Conservation (phyloP, 2,797 vertebrate genomes). For the Fundulus diaphanus region DNA sequence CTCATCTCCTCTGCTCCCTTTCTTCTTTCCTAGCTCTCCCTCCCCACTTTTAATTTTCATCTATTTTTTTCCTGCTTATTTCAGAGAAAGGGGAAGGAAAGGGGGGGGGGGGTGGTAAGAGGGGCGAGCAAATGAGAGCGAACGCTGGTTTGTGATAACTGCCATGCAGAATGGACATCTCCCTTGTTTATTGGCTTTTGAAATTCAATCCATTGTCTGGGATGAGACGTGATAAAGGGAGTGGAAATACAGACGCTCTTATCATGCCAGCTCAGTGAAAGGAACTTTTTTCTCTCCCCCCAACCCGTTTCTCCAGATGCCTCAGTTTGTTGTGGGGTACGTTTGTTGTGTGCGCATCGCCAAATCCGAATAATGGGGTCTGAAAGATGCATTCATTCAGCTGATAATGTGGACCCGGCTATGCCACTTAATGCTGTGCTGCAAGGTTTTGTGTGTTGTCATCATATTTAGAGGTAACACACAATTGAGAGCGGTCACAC, state of each 20-base stretch:
- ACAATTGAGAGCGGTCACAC: conserved; percentile 71
- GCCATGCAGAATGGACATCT: conserved; percentile 84
- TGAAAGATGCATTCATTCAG: conserved; percentile 83
- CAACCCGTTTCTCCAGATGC: conserved; percentile 67
- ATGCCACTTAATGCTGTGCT: conserved; percentile 73
- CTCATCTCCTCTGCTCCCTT: conserved; percentile 73
- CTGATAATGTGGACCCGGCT: conserved; percentile 77
- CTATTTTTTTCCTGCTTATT: conserved; percentile 72
- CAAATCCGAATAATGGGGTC: conserved; percentile 81
- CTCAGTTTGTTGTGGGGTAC: conserved; percentile 78
- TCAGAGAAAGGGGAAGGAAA: conserved; percentile 63
- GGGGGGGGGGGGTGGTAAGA: conserved; percentile 27
- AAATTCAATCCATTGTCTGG: conserved; percentile 87
- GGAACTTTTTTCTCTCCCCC: conserved; percentile 78
- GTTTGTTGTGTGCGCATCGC: conserved; percentile 76
- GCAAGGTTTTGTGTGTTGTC: conserved; percentile 71
- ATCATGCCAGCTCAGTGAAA: conserved; percentile 84
- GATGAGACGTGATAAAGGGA: conserved; percentile 81
- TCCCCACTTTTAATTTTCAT: conserved; percentile 77
- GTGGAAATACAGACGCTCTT: conserved; percentile 83
- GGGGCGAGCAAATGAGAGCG: conserved; percentile 69
- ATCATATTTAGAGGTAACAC: conserved; percentile 71
- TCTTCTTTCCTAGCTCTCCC: conserved; percentile 71
- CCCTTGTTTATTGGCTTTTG: conserved; percentile 86
- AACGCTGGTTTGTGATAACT: conserved; percentile 82